Base-by-base conservation (phyloP, 2,797 vertebrate species). In the Steatocranus sp. region DNA sequence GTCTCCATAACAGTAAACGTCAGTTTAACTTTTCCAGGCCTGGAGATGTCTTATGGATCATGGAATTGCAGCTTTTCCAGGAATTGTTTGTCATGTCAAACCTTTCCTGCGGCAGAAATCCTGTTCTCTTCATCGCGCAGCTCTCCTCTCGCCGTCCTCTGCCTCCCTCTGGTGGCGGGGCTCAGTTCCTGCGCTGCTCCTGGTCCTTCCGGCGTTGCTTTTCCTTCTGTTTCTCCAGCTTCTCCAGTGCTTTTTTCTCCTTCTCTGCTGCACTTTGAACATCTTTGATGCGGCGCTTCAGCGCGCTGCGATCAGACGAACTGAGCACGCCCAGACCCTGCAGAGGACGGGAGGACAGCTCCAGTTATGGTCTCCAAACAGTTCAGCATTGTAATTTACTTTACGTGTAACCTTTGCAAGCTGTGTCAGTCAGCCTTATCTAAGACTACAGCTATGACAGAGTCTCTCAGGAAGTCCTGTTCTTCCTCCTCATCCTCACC, bases 221-320 rank as follows among this genome's bases (percentile, higher is more conserved):
- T 73, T 97, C 97, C 2, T 95, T 95, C 92, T 97, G 97, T 83
- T 95, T 96, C 25, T 97, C 97, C 2, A 96, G 94, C 81, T 98
- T 98, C 90, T 97, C 97, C 94, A 96, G 94, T 49, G 97, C 96
- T 83, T 97, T 98, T 48, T 94, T 95, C 79, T 97, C 97, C 87
- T 96, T 97, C 94, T 97, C 96, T 0, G 90, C 96, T 0, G 96
- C 96, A 0, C 85, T 79, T 1, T 96, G 96, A 83, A 98, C 93
- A 68, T 97, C 97, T 93, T 97, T 97, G 76, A 98, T 92, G 75
- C 96, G 96, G 32, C 96, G 94, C 93, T 97, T 98, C 86, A 98
- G 94, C 14, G 95, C 79, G 0, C 96, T 94, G 15, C 97, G 97
- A 79, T 98, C 97, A 0, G 97, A 95, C 0, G 97, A 95, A 85